These are phyloP conservation scores for Hyposmocoma kahamanoa DNA, from an alignment of 1,140 invertebrate species.

Conservation along the genomic window DNA sequence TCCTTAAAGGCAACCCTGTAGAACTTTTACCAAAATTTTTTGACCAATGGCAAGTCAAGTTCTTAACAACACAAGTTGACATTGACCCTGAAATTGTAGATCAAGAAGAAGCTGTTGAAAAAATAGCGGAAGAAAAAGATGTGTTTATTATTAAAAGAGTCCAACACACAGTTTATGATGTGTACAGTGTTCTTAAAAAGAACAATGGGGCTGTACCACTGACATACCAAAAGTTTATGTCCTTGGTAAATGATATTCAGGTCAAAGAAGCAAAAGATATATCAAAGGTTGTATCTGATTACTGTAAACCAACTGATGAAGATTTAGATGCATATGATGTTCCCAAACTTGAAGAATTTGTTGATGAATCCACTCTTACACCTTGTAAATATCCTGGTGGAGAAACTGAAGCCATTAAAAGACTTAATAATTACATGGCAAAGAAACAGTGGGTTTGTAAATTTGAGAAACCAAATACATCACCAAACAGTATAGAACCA, in stretches of 20 bases:
- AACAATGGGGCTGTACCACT: conserved; percentile 80
- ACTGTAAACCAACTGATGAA: conserved; percentile 64
- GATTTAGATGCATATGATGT: conserved; percentile 76
- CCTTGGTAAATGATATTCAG: conserved; percentile 74
- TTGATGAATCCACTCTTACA: conserved; percentile 57
- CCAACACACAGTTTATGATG: conserved; percentile 83
- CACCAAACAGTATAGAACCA: conserved; percentile 80
- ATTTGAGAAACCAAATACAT: conserved; percentile 85
- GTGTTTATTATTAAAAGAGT: conserved; percentile 77
- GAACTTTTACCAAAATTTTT: conserved; percentile 79
- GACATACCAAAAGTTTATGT: conserved; percentile 82
- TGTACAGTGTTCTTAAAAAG: conserved; percentile 76
- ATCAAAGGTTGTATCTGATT: conserved; percentile 55
- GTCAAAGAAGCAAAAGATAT: conserved; percentile 72
- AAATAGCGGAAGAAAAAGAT: conserved; percentile 74
- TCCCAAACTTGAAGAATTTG: conserved; percentile 76
- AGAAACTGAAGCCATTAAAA: conserved; percentile 79
- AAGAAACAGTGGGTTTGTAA: conserved; percentile 80
- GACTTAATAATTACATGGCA: conserved; percentile 76
- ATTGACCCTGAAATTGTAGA: conserved; percentile 80
- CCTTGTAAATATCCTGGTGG: conserved; percentile 78
- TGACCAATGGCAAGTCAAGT: conserved; percentile 79
- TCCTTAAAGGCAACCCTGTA: conserved; percentile 78
- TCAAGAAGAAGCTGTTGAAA: conserved; percentile 77
- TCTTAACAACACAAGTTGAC: conserved; percentile 80